Percentiles rank a stretch among this genome's conserved stretches.
phyloP scores from a whole-genome alignment of 2,797 vertebrate genomes.

The Sebastolobus alascanus region DNA sequence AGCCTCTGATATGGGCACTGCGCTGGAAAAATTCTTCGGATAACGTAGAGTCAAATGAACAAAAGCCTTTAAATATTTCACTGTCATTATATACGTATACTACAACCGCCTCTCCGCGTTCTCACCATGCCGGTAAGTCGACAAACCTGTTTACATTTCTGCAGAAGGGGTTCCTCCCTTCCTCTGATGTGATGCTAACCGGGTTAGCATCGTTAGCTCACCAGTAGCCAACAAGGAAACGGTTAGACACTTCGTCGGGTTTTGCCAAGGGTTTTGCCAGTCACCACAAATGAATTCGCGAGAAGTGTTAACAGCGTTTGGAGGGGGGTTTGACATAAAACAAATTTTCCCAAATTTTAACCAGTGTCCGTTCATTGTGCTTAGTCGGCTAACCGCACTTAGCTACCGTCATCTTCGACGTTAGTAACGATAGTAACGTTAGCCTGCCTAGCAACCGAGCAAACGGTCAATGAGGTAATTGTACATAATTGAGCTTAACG shows the following conservation, averaged over 20 bases:
- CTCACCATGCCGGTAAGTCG: slow-evolving; percentile 84
- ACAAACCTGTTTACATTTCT: neutral
- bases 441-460: slow-evolving; percentile 40
- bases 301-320: neutral
- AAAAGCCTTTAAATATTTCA: neutral
- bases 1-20: slow-evolving; percentile 47
- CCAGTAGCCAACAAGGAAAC: neutral
- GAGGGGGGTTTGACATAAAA: neutral
- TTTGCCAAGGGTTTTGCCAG: neutral
- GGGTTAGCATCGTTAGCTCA: slow-evolving; percentile 70
- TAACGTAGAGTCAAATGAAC: slow-evolving; percentile 38
- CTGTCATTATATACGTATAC: neutral
- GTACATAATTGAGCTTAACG: no score
- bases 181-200: slow-evolving; percentile 77
- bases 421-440: neutral
- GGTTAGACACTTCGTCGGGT: fast-evolving
- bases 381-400: neutral
- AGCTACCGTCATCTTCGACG: neutral
- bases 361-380: neutral
- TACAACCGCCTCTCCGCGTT: neutral
- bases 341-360: neutral
- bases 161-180: slow-evolving; percentile 76
- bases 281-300: neutral
- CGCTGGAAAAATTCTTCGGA: slow-evolving; percentile 43
- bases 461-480: neutral